A percentile compares a stretch with the other conserved stretches of the same genome.
Evolutionary conservation across 2,797 vertebrate genomes (phyloP).

Genomic region (Falco naumanni): DNA sequence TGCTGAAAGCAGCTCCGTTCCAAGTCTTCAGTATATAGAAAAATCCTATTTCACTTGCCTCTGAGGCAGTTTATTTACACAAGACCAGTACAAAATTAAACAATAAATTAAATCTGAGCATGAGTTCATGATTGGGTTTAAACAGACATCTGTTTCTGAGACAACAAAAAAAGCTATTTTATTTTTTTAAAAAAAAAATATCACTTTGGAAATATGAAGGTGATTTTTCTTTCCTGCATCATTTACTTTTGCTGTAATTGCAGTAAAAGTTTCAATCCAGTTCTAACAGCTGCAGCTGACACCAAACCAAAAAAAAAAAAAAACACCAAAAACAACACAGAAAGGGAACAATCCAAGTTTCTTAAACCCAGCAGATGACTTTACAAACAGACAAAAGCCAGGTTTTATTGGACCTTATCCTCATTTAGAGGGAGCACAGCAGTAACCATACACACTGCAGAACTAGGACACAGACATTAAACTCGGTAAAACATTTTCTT

Average conservation of each 20-base stretch:
- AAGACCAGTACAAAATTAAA: conserved; percentile 36
- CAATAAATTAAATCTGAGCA: conserved; percentile 42
- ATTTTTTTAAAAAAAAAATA: neutral
- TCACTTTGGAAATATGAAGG: neutral
- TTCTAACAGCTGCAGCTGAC: conserved; percentile 7
- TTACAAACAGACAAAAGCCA: neutral
- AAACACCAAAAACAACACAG: fast-evolving
- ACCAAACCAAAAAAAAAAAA: neutral
- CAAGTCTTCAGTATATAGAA: neutral
- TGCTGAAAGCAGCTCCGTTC: neutral
- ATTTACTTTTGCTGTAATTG: neutral
- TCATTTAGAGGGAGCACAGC: neutral
- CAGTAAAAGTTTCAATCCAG: neutral
- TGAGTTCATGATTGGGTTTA: conserved; percentile 24
- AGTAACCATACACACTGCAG: neutral
- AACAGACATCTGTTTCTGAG: conserved; percentile 37
- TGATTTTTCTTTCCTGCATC: neutral
- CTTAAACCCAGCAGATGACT: neutral
- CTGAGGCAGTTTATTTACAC: conserved; percentile 8
- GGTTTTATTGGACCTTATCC: neutral
- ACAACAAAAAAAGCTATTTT: neutral
- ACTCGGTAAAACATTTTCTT: neutral
- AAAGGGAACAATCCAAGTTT: neutral
- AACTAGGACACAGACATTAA: neutral
- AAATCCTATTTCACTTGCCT: neutral